phyloP scores from a whole-genome alignment of 1,140 invertebrate genomes.

The Drosophila asahinai region DNA sequence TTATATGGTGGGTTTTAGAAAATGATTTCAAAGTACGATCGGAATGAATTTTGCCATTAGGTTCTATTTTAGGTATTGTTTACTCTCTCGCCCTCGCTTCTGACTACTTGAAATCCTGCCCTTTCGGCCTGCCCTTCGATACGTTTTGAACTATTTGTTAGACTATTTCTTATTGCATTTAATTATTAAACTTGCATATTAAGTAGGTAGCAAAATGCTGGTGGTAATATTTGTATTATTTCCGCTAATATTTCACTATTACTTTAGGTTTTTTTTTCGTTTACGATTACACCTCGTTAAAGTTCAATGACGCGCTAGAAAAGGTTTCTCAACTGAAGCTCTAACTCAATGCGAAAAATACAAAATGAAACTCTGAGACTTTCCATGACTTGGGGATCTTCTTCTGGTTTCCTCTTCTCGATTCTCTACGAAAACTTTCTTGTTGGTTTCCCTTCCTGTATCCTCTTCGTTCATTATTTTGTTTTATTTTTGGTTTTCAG shows the following conservation, averaged over 20 bases:
- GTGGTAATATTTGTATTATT: conserved; percentile 77
- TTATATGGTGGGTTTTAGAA: conserved; percentile 69
- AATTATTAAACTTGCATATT: conserved; percentile 66
- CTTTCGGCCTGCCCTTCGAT: conserved; percentile 29
- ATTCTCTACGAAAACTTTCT: conserved; percentile 48
- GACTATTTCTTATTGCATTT: conserved; percentile 48
- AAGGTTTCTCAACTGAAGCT: conserved; percentile 21
- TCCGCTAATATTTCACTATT: conserved; percentile 75
- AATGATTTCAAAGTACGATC: conserved; percentile 61
- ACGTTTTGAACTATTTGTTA: conserved; percentile 66
- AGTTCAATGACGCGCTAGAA: conserved; percentile 63
- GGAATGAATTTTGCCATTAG: conserved; percentile 33
- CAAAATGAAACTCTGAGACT: conserved; percentile 31
- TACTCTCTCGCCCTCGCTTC: conserved; percentile 6
- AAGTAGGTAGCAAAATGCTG: conserved; percentile 77
- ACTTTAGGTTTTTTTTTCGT: conserved; percentile 46
- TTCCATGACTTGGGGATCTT: conserved; percentile 42
- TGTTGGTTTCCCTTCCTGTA: conserved; percentile 2
- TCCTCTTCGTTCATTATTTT: conserved; percentile 21
- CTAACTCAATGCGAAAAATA: conserved; percentile 28
- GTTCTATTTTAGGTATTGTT: conserved; percentile 22
- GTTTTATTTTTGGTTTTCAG: conserved; percentile 56
- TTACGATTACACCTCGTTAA: conserved; percentile 8
- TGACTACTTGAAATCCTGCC: conserved; percentile 41
- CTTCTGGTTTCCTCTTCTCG: conserved; percentile 28